Evolutionary conservation across 2,888 invertebrate genomes (phyloP).

Genomic region (Conops quadrifasciatus): DNA sequence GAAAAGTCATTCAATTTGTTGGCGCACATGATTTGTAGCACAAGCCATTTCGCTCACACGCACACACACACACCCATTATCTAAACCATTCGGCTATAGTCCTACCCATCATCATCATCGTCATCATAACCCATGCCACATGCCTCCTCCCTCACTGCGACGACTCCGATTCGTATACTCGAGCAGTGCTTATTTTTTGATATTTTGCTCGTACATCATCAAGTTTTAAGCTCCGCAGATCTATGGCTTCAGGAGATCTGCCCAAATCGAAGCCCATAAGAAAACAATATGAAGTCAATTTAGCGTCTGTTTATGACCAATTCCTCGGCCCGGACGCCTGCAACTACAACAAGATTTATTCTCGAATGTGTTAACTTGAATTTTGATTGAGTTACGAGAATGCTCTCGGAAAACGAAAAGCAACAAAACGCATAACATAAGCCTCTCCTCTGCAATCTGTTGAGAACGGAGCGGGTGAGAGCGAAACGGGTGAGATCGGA

Average conservation of each 20-base stretch:
- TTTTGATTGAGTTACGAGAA: constrained; percentile 33
- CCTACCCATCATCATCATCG: not conserved
- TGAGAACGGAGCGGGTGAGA: not conserved
- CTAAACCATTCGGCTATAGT: not conserved
- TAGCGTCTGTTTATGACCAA: constrained; percentile 61
- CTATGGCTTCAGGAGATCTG: constrained; percentile 10
- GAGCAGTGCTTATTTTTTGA: constrained; percentile 24
- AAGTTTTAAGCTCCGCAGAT: constrained; percentile 33
- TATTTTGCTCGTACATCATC: constrained; percentile 27
- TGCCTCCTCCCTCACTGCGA: not conserved
- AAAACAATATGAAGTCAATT: constrained; percentile 55
- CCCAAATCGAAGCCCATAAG: constrained; percentile 34
- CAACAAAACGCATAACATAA: constrained; percentile 14
- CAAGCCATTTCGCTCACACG: not conserved
- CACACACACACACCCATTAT: not conserved
- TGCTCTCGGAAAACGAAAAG: constrained; percentile 2
- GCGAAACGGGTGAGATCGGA: not conserved
- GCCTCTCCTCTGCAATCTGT: not conserved
- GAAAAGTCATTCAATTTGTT: constrained; percentile 23
- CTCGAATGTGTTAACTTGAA: constrained; percentile 26
- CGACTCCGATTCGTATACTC: not conserved
- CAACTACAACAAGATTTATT: constrained; percentile 25
- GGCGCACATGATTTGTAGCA: constrained; percentile 24
- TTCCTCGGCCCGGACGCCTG: constrained; percentile 40
- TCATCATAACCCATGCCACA: not conserved